Evolutionary conservation across 2,888 invertebrate genomes (phyloP).

Genomic region (Lasioglossum calceatum): DNA sequence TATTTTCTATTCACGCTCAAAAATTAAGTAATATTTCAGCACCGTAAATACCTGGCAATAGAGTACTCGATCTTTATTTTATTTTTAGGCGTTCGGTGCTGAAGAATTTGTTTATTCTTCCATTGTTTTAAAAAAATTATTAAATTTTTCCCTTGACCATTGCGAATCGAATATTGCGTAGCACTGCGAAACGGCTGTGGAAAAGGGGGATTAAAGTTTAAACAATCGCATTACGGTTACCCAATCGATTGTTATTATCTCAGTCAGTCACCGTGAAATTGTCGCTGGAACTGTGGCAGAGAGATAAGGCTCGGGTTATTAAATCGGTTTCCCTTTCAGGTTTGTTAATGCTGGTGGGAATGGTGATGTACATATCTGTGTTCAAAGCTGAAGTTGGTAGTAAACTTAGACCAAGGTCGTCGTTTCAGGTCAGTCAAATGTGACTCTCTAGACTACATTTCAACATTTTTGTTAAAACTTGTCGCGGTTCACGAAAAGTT

Average conservation of each 20-base stretch:
- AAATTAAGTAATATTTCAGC: not conserved
- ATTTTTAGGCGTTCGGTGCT: not conserved
- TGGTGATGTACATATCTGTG: conserved; percentile 97
- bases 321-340: conserved; percentile 85
- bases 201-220: conserved; percentile 39
- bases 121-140: not conserved
- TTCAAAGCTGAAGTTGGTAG: conserved; percentile 96
- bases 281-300: conserved; percentile 16
- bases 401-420: conserved; percentile 92
- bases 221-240: conserved; percentile 30
- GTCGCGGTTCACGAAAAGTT: not conserved
- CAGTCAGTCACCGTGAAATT: conserved; percentile 29
- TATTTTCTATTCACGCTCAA: no score
- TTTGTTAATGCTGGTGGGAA: conserved; percentile 94
- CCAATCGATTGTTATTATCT: conserved; percentile 22
- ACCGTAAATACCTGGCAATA: no score
- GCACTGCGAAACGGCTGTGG: not conserved
- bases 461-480: not conserved
- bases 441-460: not conserved
- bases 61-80: not conserved
- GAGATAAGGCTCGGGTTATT: conserved; percentile 35
- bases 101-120: no score
- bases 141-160: not conserved
- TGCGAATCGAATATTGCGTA: not conserved
- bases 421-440: conserved; percentile 85